Conservation (phyloP, 2,113 vertebrate species). For the Alligator sinensis region DNA sequence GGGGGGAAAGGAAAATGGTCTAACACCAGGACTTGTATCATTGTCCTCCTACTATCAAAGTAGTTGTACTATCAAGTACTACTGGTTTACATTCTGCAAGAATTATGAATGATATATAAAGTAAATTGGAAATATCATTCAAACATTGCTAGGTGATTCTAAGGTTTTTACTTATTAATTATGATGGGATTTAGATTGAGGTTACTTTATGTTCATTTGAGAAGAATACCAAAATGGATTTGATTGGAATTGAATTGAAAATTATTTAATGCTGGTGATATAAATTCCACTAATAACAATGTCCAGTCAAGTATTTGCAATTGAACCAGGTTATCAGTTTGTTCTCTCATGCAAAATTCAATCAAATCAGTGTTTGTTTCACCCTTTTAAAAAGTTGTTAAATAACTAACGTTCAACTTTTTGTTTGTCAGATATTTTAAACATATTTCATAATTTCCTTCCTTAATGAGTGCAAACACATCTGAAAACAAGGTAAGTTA, state of each 20-base stretch:
- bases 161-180: not conserved
- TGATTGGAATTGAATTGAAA: not conserved
- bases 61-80: not conserved
- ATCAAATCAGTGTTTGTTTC: not conserved
- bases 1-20: not conserved
- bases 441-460: not conserved
- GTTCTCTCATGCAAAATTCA: not conserved
- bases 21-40: not conserved
- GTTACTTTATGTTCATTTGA: not conserved
- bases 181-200: not conserved
- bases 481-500: not conserved
- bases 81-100: not conserved
- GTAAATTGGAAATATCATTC: not conserved
- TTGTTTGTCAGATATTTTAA: not conserved
- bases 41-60: constrained; percentile 13
- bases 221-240: not conserved
- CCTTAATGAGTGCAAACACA: not conserved
- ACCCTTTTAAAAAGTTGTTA: not conserved
- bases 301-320: not conserved
- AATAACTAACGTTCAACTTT: not conserved
- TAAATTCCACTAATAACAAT: not conserved
- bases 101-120: not conserved
- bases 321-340: not conserved
- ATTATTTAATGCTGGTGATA: not conserved
- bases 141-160: not conserved